These are phyloP conservation scores for Meloidogyne floridensis DNA, from an alignment of 1,140 invertebrate species.

Conservation along the genomic window DNA sequence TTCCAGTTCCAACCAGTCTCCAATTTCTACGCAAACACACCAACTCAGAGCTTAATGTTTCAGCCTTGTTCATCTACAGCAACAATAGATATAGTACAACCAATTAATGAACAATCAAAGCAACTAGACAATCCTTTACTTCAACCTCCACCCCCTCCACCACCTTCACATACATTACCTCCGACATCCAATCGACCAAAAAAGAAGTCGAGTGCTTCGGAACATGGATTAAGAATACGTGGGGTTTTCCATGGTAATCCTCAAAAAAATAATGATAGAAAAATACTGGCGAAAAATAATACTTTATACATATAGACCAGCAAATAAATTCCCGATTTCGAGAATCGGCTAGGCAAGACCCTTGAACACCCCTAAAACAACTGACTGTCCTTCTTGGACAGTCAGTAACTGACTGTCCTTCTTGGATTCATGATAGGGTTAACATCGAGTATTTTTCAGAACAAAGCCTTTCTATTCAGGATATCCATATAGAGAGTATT, in stretches of 20 bases:
- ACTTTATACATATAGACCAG: too few relatives aligned
- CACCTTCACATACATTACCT: background rate
- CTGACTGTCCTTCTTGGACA: too few relatives aligned
- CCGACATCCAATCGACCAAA: constrained; percentile 16
- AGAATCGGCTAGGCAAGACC: too few relatives aligned
- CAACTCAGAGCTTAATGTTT: constrained; percentile 20
- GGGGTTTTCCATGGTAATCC: background rate
- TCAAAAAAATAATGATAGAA: constrained; percentile 30
- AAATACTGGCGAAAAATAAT: too few relatives aligned
- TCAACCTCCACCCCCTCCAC: background rate
- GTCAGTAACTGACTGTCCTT: too few relatives aligned
- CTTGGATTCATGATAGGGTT: too few relatives aligned
- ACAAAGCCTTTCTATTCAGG: too few relatives aligned
- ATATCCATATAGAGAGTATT: too few relatives aligned
- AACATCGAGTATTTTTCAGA: too few relatives aligned
- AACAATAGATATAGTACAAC: background rate
- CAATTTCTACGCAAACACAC: background rate
- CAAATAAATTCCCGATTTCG: too few relatives aligned
- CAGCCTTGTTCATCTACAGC: background rate
- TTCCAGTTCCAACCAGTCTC: background rate
- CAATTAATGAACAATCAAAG: background rate
- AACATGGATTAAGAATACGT: constrained; percentile 30
- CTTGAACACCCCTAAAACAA: too few relatives aligned
- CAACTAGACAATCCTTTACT: background rate
- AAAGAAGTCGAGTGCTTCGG: constrained; percentile 34